Evolutionary conservation across 2,888 invertebrate genomes (phyloP).

Genomic region (Phymatocera aterrima): DNA sequence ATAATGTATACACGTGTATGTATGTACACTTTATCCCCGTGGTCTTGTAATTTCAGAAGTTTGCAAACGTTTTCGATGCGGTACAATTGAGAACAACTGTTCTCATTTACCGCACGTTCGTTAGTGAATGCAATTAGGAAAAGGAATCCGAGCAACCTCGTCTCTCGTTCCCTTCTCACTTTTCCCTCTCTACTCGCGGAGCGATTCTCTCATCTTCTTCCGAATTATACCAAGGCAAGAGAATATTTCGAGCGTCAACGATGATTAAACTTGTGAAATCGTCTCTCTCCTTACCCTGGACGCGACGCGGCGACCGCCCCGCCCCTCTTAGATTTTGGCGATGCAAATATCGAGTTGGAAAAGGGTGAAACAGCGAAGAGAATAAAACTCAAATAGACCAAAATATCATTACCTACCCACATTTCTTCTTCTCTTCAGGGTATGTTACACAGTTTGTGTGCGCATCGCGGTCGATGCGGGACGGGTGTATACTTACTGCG

Average conservation of each 20-base stretch:
- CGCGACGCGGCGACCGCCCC: no score
- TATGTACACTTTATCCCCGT: no score
- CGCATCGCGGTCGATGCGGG: no score
- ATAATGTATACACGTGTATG: no score
- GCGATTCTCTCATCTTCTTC: not conserved
- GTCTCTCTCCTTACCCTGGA: no score
- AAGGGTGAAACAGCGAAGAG: not conserved
- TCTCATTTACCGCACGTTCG: constrained; percentile 28
- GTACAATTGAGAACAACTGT: constrained; percentile 36
- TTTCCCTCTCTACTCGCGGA: not conserved
- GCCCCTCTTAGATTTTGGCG: not conserved
- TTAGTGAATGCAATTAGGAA: constrained; percentile 29
- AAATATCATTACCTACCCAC: not conserved
- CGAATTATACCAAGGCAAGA: not conserved
- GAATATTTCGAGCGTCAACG: constrained; percentile 5
- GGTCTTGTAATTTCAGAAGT: not conserved
- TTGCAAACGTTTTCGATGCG: not conserved
- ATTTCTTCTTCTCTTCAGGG: no score
- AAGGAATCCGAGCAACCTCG: constrained; percentile 16
- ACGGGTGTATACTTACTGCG: no score
- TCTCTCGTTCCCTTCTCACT: not conserved
- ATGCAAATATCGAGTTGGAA: not conserved
- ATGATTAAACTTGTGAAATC: constrained; percentile 18
- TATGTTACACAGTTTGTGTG: no score
- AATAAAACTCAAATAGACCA: not conserved